Percentiles rank a stretch among this genome's conserved stretches.
phyloP scores from a whole-genome alignment of 2,797 vertebrate species.

The Sphaeramia orbicularis region DNA sequence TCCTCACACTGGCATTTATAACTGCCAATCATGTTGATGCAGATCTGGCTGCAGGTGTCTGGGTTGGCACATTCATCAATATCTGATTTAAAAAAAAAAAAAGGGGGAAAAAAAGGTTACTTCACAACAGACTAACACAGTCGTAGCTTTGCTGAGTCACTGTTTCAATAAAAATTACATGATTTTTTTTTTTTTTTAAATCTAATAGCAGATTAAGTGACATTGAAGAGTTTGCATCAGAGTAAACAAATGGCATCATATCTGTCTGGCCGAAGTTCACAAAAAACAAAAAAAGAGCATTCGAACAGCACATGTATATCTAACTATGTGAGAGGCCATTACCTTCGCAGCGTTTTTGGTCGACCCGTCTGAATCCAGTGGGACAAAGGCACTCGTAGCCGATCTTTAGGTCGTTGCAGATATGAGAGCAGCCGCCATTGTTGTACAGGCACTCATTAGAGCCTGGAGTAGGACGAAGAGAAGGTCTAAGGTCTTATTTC shows the following conservation, averaged over 20 bases:
- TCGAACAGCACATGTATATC: not conserved
- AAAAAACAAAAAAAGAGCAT: not conserved
- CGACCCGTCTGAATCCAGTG: slow-evolving; percentile 82
- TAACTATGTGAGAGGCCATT: not conserved
- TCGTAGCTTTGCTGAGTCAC: slow-evolving; percentile 1
- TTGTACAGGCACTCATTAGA: slow-evolving; percentile 89
- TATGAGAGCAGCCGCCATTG: slow-evolving; percentile 90
- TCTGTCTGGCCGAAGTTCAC: slow-evolving; percentile 44
- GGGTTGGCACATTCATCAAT: slow-evolving; percentile 90
- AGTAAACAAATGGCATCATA: slow-evolving; percentile 40
- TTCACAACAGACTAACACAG: not conserved
- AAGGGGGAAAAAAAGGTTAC: not conserved
- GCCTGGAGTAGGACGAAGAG: slow-evolving; percentile 69
- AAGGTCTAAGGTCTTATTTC: not conserved
- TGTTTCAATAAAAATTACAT: not conserved
- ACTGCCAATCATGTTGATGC: slow-evolving; percentile 88
- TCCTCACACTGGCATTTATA: slow-evolving; percentile 91
- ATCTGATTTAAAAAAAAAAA: slow-evolving; percentile 77
- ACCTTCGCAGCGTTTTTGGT: slow-evolving; percentile 88
- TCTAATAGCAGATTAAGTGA: not conserved
- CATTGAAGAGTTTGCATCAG: slow-evolving; percentile 19
- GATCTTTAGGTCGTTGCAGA: slow-evolving; percentile 90
- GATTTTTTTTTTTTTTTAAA: slow-evolving; percentile 2
- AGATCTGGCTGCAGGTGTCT: slow-evolving; percentile 90
- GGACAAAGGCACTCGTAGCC: slow-evolving; percentile 90